phyloP scores from a whole-genome alignment of 1,140 invertebrate species.

The Drosophila insularis region DNA sequence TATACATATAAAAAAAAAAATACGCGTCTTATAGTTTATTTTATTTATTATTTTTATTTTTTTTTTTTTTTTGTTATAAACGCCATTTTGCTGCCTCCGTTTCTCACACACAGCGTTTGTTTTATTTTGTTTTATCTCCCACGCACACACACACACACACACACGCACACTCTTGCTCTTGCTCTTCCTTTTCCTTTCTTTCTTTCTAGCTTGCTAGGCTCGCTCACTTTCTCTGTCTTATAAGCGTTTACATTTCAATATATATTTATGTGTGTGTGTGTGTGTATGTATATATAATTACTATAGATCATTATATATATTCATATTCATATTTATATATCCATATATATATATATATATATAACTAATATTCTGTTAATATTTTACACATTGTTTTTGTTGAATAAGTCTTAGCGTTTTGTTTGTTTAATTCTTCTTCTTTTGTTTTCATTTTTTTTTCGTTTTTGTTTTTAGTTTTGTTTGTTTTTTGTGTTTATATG shows the following conservation, averaged over 20 bases:
- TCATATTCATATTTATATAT: conserved; percentile 22
- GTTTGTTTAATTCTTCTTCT: conserved; percentile 35
- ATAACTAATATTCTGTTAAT: conserved; percentile 57
- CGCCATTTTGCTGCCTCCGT: neutral
- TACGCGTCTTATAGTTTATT: neutral
- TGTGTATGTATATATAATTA: conserved; percentile 39
- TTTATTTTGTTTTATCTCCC: neutral
- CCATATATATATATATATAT: conserved; percentile 26
- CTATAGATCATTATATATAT: conserved; percentile 48
- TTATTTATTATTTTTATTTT: neutral
- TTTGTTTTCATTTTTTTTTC: conserved; percentile 32
- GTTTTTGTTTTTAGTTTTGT: no score
- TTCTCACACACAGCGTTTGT: neutral
- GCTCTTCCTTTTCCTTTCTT: neutral
- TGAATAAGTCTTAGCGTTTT: conserved; percentile 77
- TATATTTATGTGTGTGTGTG: neutral
- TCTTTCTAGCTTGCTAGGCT: neutral
- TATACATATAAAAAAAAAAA: conserved; percentile 25
- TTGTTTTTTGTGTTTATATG: conserved; percentile 57
- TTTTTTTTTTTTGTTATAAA: neutral
- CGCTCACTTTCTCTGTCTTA: neutral
- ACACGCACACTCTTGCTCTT: neutral
- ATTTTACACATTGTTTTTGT: conserved; percentile 71
- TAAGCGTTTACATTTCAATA: conserved; percentile 32
- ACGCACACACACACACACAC: neutral